A percentile compares a stretch with the other conserved stretches of the same genome.
Evolutionary conservation across 2,797 vertebrate species (phyloP).

Genomic region (Syndactyla subalaris): DNA sequence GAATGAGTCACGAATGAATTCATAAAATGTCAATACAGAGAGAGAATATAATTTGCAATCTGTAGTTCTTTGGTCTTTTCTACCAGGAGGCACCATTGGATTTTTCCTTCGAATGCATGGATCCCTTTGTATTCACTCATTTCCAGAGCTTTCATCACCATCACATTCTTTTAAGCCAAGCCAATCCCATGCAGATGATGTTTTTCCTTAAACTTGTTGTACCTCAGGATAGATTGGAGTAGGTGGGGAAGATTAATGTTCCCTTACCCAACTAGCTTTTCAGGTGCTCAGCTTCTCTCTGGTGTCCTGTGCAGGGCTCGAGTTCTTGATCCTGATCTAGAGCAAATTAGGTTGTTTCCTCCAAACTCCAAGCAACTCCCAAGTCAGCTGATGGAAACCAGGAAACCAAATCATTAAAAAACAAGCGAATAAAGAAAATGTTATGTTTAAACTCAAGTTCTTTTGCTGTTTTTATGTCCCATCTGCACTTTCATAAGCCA

Average conservation of each 20-base stretch:
- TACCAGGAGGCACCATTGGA: neutral
- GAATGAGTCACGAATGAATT: slow-evolving; percentile 51
- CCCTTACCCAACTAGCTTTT: neutral
- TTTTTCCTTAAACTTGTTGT: neutral
- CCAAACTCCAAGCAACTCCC: neutral
- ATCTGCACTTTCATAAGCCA: neutral
- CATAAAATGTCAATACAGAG: slow-evolving; percentile 30
- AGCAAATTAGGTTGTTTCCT: slow-evolving; percentile 3
- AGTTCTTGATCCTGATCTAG: neutral
- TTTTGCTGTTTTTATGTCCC: neutral
- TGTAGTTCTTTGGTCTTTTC: neutral
- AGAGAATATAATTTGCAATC: neutral
- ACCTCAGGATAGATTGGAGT: neutral
- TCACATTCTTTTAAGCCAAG: slow-evolving; percentile 5
- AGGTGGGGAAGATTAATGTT: neutral
- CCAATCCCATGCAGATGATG: neutral
- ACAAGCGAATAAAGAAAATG: neutral
- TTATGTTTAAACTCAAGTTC: neutral
- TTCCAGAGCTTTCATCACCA: slow-evolving; percentile 1
- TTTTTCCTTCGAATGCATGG: slow-evolving; percentile 5
- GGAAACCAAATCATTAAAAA: neutral
- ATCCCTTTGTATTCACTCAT: slow-evolving; percentile 13
- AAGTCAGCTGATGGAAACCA: neutral
- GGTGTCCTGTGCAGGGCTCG: neutral
- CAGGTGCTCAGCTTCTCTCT: neutral